Evolutionary conservation across 2,113 vertebrate genomes (phyloP).

Genomic region (Alectura lathami): DNA sequence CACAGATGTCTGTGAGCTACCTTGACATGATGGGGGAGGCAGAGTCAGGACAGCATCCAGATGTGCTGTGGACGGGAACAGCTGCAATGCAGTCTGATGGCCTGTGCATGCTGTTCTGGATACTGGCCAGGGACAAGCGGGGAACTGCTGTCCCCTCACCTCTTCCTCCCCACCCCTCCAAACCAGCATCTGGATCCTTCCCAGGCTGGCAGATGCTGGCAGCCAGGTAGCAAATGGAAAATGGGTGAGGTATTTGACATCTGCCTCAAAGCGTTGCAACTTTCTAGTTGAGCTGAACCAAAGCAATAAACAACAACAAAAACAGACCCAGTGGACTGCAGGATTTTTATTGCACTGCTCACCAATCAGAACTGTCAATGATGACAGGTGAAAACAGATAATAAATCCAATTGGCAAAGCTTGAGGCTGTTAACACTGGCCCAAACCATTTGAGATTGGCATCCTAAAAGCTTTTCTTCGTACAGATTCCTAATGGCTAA

Average conservation of each 20-base stretch:
- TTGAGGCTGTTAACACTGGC: neutral
- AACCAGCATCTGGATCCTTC: neutral
- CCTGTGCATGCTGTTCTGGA: neutral
- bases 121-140: accelerated
- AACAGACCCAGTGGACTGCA: neutral
- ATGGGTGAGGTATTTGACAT: neutral
- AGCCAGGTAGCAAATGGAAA: neutral
- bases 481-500: neutral
- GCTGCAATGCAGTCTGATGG: neutral
- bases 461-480: neutral
- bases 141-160: neutral
- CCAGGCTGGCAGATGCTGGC: neutral
- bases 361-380: neutral
- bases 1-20: neutral
- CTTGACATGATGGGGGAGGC: neutral
- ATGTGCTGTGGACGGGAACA: neutral
- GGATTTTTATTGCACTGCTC: neutral
- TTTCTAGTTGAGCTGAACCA: neutral
- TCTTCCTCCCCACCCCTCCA: neutral
- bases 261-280: neutral
- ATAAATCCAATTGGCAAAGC: neutral
- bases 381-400: neutral
- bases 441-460: neutral
- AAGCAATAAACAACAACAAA: neutral
- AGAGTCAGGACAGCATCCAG: neutral